Evolutionary conservation across 1,140 invertebrate genomes (phyloP), one percentile per base, ranked within the genome.

Genomic region (Arctopsyche grandis): DNA sequence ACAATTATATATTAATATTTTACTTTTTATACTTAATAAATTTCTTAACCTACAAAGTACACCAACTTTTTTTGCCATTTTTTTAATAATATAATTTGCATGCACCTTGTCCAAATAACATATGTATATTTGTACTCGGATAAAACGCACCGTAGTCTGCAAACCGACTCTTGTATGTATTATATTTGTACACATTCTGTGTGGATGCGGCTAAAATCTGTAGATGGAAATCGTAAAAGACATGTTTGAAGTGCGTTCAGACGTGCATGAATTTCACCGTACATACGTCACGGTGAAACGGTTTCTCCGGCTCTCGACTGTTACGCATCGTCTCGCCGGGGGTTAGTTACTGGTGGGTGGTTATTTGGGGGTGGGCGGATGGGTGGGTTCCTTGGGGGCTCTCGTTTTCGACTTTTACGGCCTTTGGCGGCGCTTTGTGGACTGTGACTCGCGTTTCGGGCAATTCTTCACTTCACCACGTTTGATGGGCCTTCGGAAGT

Each of bases 401-500:
- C 63, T 24, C 9, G 29, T 7, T 16, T 4, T 66, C 38, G 69
- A 26, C 71, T 74, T 74, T 74, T 74, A 74, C 44, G 46, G 71
- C 43, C 44, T 70, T 70, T 22, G 69, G 10, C 19, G 46, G 16
- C 19, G 71, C 71, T 74, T 74, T 74, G 71, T 74, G 46, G 44
- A 74, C 71, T 74, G 71, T 74, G 71, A 74, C 71, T 48, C 22
- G 12, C 21, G 60, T 26, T 66, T 71, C 38, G 38, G 69, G 44
- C 21, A 26, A 56, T 74, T 74, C 44, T 56, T 74, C 71, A 74
- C 71, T 56, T 56, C 21, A 29, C 71, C 71, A 74, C 71, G 24
- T 74, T 74, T 74, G 71, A 74, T 74, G 24, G 63, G 19, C 22
- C 9, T n/a, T 60, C 29, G 29, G 29, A 38, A 38, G 29, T 38